A percentile compares a stretch with the other conserved stretches of the same genome.
phyloP scores from a whole-genome alignment of 2,113 vertebrate species.

The Sigmodon hispidus region DNA sequence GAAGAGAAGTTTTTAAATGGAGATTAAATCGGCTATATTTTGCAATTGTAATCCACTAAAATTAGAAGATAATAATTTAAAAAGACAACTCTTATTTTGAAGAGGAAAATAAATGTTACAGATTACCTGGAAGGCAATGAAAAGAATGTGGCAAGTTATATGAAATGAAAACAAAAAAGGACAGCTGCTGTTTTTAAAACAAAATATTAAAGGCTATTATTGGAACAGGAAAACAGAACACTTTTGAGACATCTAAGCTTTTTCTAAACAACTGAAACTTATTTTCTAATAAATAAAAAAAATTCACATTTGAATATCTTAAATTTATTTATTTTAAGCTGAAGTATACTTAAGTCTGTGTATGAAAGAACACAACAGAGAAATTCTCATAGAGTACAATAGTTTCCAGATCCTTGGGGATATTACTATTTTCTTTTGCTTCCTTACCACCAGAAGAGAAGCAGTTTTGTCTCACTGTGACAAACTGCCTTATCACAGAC shows the following conservation, averaged over 20 bases:
- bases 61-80: slow-evolving; percentile 20
- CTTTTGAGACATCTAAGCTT: slow-evolving; percentile 18
- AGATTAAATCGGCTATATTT: slow-evolving; percentile 5
- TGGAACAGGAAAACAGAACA: slow-evolving; percentile 20
- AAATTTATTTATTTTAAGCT: slow-evolving; percentile 43
- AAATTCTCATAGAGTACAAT: neutral
- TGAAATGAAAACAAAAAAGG: slow-evolving; percentile 16
- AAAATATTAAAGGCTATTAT: neutral
- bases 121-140: slow-evolving; percentile 35
- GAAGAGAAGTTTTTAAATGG: slow-evolving; percentile 40
- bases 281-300: neutral
- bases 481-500: neutral
- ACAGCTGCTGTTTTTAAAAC: slow-evolving; percentile 30
- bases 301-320: neutral
- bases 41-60: slow-evolving; percentile 27
- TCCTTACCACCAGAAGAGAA: neutral
- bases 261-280: slow-evolving; percentile 38
- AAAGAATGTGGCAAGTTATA: slow-evolving; percentile 1
- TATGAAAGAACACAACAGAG: slow-evolving; percentile 4
- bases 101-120: slow-evolving; percentile 47
- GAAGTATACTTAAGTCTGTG: slow-evolving; percentile 43
- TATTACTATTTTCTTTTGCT: neutral
- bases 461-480: neutral
- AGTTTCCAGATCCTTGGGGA: slow-evolving; percentile 25
- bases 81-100: slow-evolving; percentile 49